These are phyloP conservation scores for Formica exsecta DNA, from an alignment of 1,140 invertebrate genomes.

Conservation along the genomic window DNA sequence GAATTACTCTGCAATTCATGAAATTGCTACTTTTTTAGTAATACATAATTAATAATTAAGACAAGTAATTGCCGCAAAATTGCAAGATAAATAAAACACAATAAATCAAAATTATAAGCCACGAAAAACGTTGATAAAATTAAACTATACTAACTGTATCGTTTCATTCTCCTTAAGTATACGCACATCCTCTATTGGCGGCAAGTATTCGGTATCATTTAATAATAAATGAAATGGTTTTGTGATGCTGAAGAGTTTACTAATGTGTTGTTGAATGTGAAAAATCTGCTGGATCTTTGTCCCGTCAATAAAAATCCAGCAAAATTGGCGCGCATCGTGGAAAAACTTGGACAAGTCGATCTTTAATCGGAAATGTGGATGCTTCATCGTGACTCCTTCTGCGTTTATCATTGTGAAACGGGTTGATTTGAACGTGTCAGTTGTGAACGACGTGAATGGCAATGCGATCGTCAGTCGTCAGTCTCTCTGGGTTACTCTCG, in stretches of 20 bases:
- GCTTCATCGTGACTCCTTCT: slow-evolving; percentile 6
- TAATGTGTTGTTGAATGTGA: slow-evolving; percentile 75
- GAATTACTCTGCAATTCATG: slow-evolving; percentile 70
- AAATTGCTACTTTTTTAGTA: background rate
- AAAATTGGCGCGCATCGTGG: slow-evolving; percentile 72
- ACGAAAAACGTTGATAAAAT: background rate
- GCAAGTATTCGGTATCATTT: slow-evolving; percentile 76
- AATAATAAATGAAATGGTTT: slow-evolving; percentile 77
- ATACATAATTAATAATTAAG: background rate
- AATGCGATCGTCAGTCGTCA: too few species aligned
- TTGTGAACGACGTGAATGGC: too few species aligned
- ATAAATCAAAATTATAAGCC: background rate
- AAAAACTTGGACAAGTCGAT: slow-evolving; percentile 77
- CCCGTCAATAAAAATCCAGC: slow-evolving; percentile 77
- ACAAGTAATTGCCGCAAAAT: background rate
- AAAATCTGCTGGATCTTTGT: slow-evolving; percentile 70
- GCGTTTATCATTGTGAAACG: background rate
- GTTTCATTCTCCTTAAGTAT: slow-evolving; percentile 74
- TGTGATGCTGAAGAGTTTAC: slow-evolving; percentile 73
- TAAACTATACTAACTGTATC: slow-evolving; percentile 67
- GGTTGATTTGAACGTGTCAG: background rate
- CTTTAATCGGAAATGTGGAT: slow-evolving; percentile 76
- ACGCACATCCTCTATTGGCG: slow-evolving; percentile 78
- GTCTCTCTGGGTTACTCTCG: too few species aligned
- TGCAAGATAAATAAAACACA: background rate